Conservation (phyloP, 2,113 vertebrate species). For the Clarias macrocephalus region DNA sequence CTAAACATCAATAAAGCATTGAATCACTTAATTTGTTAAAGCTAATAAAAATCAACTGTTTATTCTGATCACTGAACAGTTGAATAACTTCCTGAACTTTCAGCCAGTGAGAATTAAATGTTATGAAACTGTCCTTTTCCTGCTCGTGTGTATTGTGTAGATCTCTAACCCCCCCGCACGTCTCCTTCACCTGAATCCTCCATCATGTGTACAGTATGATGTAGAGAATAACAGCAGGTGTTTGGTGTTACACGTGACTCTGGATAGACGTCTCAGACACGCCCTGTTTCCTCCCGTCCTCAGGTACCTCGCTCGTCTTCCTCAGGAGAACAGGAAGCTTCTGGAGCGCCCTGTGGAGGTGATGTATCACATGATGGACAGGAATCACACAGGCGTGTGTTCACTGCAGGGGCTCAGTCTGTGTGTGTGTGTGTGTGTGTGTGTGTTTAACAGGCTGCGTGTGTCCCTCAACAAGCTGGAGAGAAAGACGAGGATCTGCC, state of each 20-base stretch:
- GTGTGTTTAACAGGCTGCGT: constrained; percentile 1
- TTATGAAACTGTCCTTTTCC: too few species aligned
- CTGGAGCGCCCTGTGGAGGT: constrained; percentile 55
- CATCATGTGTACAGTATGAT: too few species aligned
- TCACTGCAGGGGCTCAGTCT: too few species aligned
- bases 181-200: not conserved
- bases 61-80: too few species aligned
- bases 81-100: too few species aligned
- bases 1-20: not conserved
- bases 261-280: not conserved
- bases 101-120: too few species aligned
- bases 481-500: constrained; percentile 25
- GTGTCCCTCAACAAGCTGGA: constrained; percentile 42
- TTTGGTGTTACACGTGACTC: not conserved
- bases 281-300: not conserved
- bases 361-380: not conserved
- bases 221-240: not conserved
- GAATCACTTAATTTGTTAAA: too few species aligned
- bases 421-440: not conserved
- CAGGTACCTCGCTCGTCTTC: constrained; percentile 65
- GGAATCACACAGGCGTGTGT: not conserved
- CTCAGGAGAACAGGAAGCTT: constrained; percentile 50
- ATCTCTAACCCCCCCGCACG: too few species aligned
- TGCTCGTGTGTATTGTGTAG: too few species aligned
- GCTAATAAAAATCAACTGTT: too few species aligned